Base-by-base conservation (phyloP, 2,113 vertebrate species). In the Ageneiosus marmoratus region DNA sequence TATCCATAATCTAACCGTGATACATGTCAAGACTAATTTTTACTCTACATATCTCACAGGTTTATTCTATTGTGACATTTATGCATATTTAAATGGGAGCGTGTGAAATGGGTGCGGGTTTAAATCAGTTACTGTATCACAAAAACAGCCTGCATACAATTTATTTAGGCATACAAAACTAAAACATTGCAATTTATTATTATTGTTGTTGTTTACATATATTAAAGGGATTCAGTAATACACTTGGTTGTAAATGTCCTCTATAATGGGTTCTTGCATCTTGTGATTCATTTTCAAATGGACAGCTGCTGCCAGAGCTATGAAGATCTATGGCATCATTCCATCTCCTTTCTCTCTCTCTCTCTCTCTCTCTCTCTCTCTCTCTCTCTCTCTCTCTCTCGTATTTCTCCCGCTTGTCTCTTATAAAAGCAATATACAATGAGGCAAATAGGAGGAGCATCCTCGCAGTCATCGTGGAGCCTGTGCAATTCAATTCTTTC, bases 401-500 rank as follows among this genome's bases (percentile, higher is more conserved):
- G 44, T 83, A 79, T 88, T 74, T 86, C 75, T 70, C 74, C 80
- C 69, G 82, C 78, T 70, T 34, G 65, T 55, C 80, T 84, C 72
- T 81, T 85, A 80, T 86, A 87, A 82, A 86, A 88, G 85, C 67
- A 51, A 75, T 83, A 86, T 80, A 73, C 84, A 83, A 82, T 67
- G 81, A 87, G 65, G 62, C 78, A 81, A 81, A 83, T 77, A 83
- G 79, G 85, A 79, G 74, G 77, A 81, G 85, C 58, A 70, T 56
- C 85, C 86, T 84, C 50, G 81, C 79, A 89, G 88, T 85, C 86
- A 83, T 88, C 55, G 51, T 78, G 84, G 88, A 89, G 90, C 90
- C 88, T 82, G 79, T 29, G 77, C 88, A 91, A 89, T 87, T 82
- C 44, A 86, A 88, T 90, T 88, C 86, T 87, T 89, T 87, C 79